Conservation (phyloP, 2,888 invertebrate genomes). For the Lasiommata megera region DNA sequence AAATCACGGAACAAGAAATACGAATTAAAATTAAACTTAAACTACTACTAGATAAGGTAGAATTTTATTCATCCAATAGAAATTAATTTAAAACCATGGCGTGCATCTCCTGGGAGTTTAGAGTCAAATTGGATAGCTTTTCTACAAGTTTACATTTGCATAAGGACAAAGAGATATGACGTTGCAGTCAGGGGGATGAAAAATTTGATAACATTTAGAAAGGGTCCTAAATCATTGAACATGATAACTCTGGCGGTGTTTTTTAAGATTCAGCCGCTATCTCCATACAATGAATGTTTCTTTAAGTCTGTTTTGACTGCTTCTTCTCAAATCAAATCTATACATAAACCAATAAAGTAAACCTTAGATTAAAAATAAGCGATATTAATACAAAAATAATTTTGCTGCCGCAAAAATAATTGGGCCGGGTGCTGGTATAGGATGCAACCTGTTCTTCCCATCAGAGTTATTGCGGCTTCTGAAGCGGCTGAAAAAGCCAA, state of each 20-base stretch:
- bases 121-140: slow-evolving; percentile 71
- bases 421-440: too few species aligned
- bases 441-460: too few species aligned
- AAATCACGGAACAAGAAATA: slow-evolving; percentile 5
- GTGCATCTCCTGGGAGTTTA: slow-evolving; percentile 60
- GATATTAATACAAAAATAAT: too few species aligned
- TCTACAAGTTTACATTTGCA: slow-evolving; percentile 71
- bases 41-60: slow-evolving; percentile 20
- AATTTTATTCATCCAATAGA: slow-evolving; percentile 18
- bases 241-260: neutral
- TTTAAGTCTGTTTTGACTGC: too few species aligned
- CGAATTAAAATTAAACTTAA: slow-evolving; percentile 18
- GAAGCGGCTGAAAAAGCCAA: too few species aligned
- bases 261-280: neutral
- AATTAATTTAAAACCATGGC: slow-evolving; percentile 69
- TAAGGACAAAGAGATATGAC: slow-evolving; percentile 47
- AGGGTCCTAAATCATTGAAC: neutral
- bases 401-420: too few species aligned
- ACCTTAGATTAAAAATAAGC: too few species aligned
- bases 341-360: too few species aligned
- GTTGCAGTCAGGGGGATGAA: slow-evolving; percentile 8
- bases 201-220: slow-evolving; percentile 15
- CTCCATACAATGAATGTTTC: too few species aligned
- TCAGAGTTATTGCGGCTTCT: too few species aligned
- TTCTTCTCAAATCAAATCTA: too few species aligned